phyloP scores from a whole-genome alignment of 2,888 invertebrate species.

The Nomada flava region DNA sequence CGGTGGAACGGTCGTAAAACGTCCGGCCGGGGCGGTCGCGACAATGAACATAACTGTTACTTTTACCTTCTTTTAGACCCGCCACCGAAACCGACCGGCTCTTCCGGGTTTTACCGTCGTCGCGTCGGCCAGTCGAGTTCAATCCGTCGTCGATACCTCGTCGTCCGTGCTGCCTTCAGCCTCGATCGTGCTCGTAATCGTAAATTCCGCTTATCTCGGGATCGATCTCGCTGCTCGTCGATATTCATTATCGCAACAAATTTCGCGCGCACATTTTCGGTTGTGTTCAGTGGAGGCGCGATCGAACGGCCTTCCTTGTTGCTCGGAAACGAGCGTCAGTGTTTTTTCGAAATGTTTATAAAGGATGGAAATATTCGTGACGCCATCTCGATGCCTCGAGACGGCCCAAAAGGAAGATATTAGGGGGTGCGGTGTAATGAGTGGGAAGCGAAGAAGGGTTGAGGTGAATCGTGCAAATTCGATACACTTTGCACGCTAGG shows the following conservation, averaged over 20 bases:
- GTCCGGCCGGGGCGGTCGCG: slow-evolving; percentile 59
- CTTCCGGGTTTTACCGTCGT: slow-evolving; percentile 55
- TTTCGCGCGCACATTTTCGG: slow-evolving; percentile 23
- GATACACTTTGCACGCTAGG: slow-evolving; percentile 57
- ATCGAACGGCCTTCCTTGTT: neutral
- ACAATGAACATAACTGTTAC: slow-evolving; percentile 81
- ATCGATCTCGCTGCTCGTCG: slow-evolving; percentile 20
- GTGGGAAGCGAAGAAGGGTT: neutral
- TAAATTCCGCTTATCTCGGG: slow-evolving; percentile 47
- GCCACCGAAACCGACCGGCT: slow-evolving; percentile 43
- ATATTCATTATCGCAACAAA: slow-evolving; percentile 53
- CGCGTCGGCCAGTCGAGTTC: slow-evolving; percentile 60
- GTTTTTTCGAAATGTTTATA: neutral
- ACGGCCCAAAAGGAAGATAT: neutral
- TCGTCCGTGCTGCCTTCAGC: slow-evolving; percentile 39
- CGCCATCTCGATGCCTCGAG: neutral
- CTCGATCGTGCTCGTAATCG: slow-evolving; percentile 21
- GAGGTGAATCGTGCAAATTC: slow-evolving; percentile 43
- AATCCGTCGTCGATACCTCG: slow-evolving; percentile 67
- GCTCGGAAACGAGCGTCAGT: neutral
- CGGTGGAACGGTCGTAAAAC: slow-evolving; percentile 77
- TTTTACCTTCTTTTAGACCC: slow-evolving; percentile 65
- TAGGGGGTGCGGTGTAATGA: slow-evolving; percentile 1
- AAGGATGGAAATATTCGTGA: rapidly evolving
- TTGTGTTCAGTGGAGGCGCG: neutral